These are phyloP conservation scores for Priocnemis perturbator DNA, from an alignment of 2,888 invertebrate genomes.

Conservation along the genomic window DNA sequence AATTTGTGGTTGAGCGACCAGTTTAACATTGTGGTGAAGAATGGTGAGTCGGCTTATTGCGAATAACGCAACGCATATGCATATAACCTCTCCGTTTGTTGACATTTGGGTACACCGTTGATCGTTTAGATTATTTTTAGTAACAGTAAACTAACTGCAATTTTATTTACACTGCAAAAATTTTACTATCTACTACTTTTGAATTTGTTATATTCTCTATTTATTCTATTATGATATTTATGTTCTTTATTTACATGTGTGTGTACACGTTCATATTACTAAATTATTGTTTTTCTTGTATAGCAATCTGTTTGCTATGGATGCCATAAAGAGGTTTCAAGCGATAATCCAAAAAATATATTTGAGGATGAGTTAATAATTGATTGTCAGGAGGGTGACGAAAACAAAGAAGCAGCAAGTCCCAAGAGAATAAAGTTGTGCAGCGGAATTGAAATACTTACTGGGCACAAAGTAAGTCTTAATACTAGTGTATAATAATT, in stretches of 20 bases:
- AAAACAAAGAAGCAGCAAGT: slow-evolving; percentile 7
- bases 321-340: slow-evolving; percentile 32
- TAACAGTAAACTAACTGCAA: not conserved
- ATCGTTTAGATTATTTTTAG: not conserved
- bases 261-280: too few relatives aligned
- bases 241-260: too few relatives aligned
- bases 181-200: too few relatives aligned
- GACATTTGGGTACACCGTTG: not conserved
- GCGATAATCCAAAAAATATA: slow-evolving; percentile 33
- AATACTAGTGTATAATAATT: not conserved
- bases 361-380: slow-evolving; percentile 33
- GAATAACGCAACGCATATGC: not conserved
- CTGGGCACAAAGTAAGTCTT: slow-evolving; percentile 34
- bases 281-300: slow-evolving; percentile 15
- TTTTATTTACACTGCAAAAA: not conserved
- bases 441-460: slow-evolving; percentile 43
- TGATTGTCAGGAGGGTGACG: slow-evolving; percentile 16
- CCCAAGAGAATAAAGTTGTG: slow-evolving; percentile 35
- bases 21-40: too few relatives aligned
- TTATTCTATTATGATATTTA: too few relatives aligned
- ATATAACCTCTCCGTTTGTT: not conserved
- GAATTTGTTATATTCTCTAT: too few relatives aligned
- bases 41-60: too few relatives aligned
- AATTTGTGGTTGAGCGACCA: too few relatives aligned
- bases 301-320: slow-evolving; percentile 40